These are phyloP conservation scores for Idaea dimidiata DNA, from an alignment of 2,888 invertebrate genomes.

Conservation along the genomic window DNA sequence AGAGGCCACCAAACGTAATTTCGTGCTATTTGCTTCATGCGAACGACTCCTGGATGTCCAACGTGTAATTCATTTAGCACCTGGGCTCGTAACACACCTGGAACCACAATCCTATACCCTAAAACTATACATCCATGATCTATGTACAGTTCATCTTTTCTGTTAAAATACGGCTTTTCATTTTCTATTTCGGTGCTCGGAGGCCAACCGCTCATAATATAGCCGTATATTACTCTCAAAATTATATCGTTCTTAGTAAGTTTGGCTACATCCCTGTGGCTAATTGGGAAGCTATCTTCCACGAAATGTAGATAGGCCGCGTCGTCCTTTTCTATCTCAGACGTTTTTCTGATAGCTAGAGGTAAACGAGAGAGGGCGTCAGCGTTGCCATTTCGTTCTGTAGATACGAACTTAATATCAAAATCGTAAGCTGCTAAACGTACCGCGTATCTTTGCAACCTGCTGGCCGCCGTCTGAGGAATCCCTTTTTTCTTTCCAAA, in stretches of 20 bases:
- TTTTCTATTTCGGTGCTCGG: background rate
- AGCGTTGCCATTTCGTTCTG: background rate
- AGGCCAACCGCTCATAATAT: conserved; percentile 11
- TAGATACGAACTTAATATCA: background rate
- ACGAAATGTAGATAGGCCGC: conserved; percentile 12
- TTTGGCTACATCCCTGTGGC: conserved; percentile 9
- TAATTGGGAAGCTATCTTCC: conserved; percentile 14
- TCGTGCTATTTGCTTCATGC: conserved; percentile 19
- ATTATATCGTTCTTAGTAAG: conserved; percentile 8
- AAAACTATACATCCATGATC: conserved; percentile 15
- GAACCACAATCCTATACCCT: conserved; percentile 23
- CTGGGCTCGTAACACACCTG: conserved; percentile 6
- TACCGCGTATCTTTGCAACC: conserved; percentile 3
- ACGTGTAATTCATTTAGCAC: conserved; percentile 16
- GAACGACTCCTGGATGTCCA: conserved; percentile 22
- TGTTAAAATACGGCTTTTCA: background rate
- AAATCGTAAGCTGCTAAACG: conserved; percentile 14
- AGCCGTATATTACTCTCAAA: conserved; percentile 14
- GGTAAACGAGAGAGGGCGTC: background rate
- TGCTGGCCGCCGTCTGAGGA: no score
- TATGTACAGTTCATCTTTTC: background rate
- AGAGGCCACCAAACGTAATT: conserved; percentile 23
- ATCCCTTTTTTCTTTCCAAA: conserved; percentile 6
- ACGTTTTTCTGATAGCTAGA: background rate
- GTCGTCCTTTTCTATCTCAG: background rate